Evolutionary conservation across 2,797 vertebrate species (phyloP).

Genomic region (Somateria mollissima): DNA sequence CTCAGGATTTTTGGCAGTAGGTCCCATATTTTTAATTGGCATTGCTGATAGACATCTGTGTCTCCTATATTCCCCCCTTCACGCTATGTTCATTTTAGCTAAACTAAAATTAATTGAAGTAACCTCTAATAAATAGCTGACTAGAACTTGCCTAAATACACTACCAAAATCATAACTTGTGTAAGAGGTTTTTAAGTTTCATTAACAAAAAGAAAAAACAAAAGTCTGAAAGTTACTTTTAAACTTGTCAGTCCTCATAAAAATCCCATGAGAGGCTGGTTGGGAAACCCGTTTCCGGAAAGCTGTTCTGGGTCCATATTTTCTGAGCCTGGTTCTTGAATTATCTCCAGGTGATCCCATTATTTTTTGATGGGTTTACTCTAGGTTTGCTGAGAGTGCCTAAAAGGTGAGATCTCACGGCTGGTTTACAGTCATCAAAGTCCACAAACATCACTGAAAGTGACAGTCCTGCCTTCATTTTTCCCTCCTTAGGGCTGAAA

Average conservation of each 20-base stretch:
- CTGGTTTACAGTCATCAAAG: not conserved
- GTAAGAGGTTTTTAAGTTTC: not conserved
- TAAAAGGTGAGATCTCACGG: not conserved
- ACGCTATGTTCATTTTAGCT: not conserved
- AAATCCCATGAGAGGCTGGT: not conserved
- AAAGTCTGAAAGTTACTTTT: not conserved
- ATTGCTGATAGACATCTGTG: not conserved
- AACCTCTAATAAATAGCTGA: not conserved
- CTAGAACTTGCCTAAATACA: not conserved
- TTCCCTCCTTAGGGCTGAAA: not conserved
- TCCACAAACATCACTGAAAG: not conserved
- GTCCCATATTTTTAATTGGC: not conserved
- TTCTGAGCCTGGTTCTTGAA: not conserved
- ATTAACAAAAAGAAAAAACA: not conserved
- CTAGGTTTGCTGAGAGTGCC: not conserved
- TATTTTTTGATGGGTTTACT: not conserved
- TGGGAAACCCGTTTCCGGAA: not conserved
- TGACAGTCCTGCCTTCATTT: not conserved
- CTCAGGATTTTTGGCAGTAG: not conserved
- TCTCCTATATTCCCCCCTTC: not conserved
- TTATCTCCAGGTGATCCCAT: not conserved
- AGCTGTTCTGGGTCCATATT: not conserved
- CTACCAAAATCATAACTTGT: not conserved
- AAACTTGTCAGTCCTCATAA: not conserved
- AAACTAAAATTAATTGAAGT: not conserved